Conservation (phyloP, 1,140 invertebrate species). For the Drosophila ogumai region DNA sequence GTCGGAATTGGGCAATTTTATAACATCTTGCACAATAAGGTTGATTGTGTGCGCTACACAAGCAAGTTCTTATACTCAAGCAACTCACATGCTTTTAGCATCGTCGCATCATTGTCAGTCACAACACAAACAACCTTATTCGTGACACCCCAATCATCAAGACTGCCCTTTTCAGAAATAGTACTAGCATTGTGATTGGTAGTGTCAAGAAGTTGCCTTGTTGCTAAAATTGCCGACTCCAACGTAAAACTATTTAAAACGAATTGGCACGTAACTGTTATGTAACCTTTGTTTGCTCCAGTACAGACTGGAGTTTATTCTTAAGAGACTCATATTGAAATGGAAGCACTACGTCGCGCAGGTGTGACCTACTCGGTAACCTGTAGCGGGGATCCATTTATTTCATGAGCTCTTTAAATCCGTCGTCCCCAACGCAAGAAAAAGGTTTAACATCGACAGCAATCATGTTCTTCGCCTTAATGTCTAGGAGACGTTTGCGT, state of each 20-base stretch:
- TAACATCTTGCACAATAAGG: too few species aligned
- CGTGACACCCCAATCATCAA: background rate
- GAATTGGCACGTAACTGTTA: background rate
- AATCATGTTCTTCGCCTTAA: too few species aligned
- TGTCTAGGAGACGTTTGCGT: too few species aligned
- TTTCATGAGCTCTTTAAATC: background rate
- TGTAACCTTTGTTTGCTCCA: conserved; percentile 1
- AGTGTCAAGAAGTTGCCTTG: background rate
- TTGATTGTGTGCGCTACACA: too few species aligned
- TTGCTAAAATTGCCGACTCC: background rate
- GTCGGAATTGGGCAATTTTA: too few species aligned
- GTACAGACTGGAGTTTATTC: background rate
- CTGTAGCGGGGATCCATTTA: background rate
- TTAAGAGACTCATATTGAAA: background rate
- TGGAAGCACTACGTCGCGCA: background rate
- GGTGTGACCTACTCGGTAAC: conserved; percentile 4
- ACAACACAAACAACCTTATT: background rate
- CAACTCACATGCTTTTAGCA: background rate
- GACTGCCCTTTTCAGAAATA: background rate
- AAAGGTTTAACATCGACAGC: too few species aligned
- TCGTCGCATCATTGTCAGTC: background rate
- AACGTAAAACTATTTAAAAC: background rate
- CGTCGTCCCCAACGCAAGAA: background rate
- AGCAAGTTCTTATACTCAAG: background rate
- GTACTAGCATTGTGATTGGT: background rate